Evolutionary conservation across 2,797 vertebrate genomes (phyloP).

Genomic region (Simalia tracyae): DNA sequence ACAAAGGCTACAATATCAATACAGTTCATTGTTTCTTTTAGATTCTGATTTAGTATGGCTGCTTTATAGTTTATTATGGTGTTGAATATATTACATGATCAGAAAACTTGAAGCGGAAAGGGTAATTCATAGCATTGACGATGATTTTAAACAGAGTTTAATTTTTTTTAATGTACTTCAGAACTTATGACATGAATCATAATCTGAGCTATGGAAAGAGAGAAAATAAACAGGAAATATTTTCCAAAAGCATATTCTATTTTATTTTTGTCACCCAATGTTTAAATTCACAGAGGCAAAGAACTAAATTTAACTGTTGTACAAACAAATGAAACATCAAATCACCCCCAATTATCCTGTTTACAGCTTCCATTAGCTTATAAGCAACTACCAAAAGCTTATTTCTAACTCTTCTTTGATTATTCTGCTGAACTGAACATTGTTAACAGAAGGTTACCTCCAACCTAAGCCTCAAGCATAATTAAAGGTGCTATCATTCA

Average conservation of each 20-base stretch:
- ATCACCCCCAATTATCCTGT: background rate
- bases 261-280: background rate
- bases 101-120: slow-evolving; percentile 11
- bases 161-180: background rate
- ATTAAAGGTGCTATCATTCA: slow-evolving; percentile 8
- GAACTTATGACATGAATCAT: background rate
- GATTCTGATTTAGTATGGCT: background rate
- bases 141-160: background rate
- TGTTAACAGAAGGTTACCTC: slow-evolving; percentile 2
- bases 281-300: background rate
- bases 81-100: background rate
- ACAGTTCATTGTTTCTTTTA: background rate
- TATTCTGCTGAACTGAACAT: slow-evolving; percentile 11
- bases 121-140: background rate
- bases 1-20: background rate
- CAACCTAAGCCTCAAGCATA: background rate
- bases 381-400: background rate
- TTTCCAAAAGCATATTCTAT: background rate
- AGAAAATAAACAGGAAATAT: slow-evolving; percentile 14
- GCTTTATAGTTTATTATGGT: background rate
- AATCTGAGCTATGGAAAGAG: background rate
- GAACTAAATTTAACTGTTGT: background rate
- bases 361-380: background rate
- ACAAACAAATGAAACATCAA: background rate
- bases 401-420: background rate